These are phyloP conservation scores for Chrysodeixis includens DNA, from an alignment of 2,888 invertebrate genomes.

Conservation along the genomic window DNA sequence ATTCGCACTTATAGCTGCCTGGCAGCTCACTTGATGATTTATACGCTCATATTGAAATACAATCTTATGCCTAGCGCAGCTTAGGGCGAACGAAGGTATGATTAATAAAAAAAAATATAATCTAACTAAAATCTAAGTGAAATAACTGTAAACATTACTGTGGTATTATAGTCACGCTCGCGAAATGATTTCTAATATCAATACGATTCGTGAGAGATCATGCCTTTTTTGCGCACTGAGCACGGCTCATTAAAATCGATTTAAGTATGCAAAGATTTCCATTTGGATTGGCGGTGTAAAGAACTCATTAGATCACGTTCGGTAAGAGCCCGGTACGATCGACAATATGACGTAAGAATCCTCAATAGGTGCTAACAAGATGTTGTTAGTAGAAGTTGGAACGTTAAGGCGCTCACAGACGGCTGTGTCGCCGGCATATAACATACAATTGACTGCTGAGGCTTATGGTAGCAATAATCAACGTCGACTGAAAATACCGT, in stretches of 20 bases:
- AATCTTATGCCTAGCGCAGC: conserved; percentile 31
- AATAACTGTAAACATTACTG: conserved; percentile 59
- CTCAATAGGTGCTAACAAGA: conserved; percentile 82
- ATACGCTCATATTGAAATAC: conserved; percentile 35
- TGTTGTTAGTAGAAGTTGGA: conserved; percentile 69
- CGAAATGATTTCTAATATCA: conserved; percentile 75
- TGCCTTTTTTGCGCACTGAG: conserved; percentile 69
- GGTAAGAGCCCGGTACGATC: conserved; percentile 67
- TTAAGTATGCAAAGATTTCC: conserved; percentile 69
- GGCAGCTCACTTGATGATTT: conserved; percentile 52
- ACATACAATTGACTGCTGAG: conserved; percentile 3
- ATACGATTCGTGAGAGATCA: conserved; percentile 70
- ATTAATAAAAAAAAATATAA: conserved; percentile 35
- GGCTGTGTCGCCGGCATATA: background rate
- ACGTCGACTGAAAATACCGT: background rate
- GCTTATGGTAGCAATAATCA: background rate
- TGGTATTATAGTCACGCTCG: conserved; percentile 66
- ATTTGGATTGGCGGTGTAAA: conserved; percentile 74
- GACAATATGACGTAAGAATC: conserved; percentile 76
- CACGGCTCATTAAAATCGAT: conserved; percentile 74
- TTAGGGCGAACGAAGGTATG: conserved; percentile 29
- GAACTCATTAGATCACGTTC: conserved; percentile 77
- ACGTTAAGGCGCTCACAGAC: conserved; percentile 21
- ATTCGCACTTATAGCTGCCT: conserved; percentile 47
- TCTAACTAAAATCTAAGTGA: conserved; percentile 49